These are phyloP conservation scores for Strigops habroptila DNA, from an alignment of 2,113 vertebrate genomes.

Conservation along the genomic window DNA sequence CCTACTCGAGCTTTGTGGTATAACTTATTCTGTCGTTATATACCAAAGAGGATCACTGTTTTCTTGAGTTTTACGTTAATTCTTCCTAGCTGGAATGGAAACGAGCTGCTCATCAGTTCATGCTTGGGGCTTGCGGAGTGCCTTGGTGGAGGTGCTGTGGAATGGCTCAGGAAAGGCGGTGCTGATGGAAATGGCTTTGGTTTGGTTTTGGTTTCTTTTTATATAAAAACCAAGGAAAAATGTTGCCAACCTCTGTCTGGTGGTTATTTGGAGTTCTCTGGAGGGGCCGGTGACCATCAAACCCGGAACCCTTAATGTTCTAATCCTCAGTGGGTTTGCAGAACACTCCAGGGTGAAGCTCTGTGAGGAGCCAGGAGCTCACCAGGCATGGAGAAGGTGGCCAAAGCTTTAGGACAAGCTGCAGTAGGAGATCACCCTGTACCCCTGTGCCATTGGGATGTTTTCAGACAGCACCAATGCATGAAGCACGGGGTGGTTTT, in stretches of 20 bases:
- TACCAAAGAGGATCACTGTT: constrained; percentile 75
- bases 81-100: constrained; percentile 24
- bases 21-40: constrained; percentile 14
- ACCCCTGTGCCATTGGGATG: not conserved
- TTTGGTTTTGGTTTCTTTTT: not conserved
- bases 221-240: not conserved
- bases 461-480: not conserved
- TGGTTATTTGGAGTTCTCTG: not conserved
- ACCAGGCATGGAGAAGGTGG: rapidly evolving
- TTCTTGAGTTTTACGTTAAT: not conserved
- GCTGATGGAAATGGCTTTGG: not conserved
- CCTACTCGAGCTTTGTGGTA: constrained; percentile 35
- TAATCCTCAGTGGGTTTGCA: not conserved
- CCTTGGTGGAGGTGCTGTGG: not conserved
- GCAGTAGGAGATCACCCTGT: not conserved
- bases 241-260: not conserved
- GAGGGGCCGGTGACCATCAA: not conserved
- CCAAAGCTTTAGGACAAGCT: not conserved
- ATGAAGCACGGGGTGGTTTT: not conserved
- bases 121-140: not conserved
- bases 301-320: not conserved
- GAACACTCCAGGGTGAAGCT: not conserved
- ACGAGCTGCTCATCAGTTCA: not conserved
- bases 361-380: not conserved
- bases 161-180: not conserved